Base-by-base conservation (phyloP, 2,113 vertebrate genomes). In the Pipra filicauda region DNA sequence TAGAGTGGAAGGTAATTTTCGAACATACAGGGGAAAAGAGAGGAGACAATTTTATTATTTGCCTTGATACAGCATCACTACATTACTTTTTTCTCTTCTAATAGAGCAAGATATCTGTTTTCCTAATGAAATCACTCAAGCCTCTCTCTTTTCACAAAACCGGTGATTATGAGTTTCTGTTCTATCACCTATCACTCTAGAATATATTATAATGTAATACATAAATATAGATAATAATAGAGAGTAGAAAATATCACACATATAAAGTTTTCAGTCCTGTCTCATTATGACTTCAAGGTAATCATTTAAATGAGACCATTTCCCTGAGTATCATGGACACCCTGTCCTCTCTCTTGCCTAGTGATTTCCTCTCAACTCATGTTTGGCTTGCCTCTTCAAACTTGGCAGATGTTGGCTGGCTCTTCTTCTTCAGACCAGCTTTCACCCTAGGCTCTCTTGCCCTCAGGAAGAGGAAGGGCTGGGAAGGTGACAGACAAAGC, bases 311-410 rank as follows among this genome's bases (percentile, higher is more conserved):
- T 66, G 87, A 95, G 74, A 94, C 91, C 76, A 96, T 97, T 97
- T 96, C 95, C 48, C 43, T 73, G 83, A 62, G 81, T 66, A 95
- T 76, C 88, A 88, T 78, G 79, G 95, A 91, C 93, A 95, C 87
- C 88, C 88, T 57, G 83, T 91, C 95, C 89, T 89, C 92, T 94
- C 77, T 65, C 71, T 88, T n/a, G 24, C 83, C 67, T 37, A 95
- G 97, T 97, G 97, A 98, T 98, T 97, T 98, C 94, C 90, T 97
- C 95, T 87, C 27, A 88, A 95, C 94, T 97, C 95, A 89, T 26
- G 49, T 96, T 93, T 84, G 75, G 62, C 94, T 98, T 97, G 57
- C 37, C 75, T 83, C 90, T 90, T 95, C 98, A 95, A 97, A 98
- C 97, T 78, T 85, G 57, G 81, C 86, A 88, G 77, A 95, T 84